Percentiles rank a stretch among this genome's conserved stretches.
Evolutionary conservation across 2,797 vertebrate species (phyloP).

Genomic region (Gallinago solitaria): DNA sequence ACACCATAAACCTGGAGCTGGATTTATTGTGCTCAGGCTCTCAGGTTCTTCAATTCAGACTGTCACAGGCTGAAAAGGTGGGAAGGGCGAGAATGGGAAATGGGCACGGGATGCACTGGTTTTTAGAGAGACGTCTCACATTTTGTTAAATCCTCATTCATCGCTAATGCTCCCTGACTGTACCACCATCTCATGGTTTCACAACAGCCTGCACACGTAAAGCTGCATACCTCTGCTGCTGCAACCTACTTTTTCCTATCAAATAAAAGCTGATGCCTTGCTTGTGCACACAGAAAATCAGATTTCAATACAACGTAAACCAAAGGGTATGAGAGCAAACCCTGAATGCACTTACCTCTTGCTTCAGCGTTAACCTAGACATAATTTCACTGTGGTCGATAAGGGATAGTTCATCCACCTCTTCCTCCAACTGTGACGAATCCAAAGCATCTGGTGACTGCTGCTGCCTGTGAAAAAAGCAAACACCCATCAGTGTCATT

Average conservation of each 20-base stretch:
- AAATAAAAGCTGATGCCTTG: not conserved
- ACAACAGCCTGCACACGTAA: not conserved
- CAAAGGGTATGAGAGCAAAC: not conserved
- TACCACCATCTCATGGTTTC: not conserved
- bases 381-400: constrained; percentile 96
- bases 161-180: not conserved
- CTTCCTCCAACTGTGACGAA: constrained; percentile 79
- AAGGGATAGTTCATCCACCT: constrained; percentile 93
- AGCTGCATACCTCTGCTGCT: not conserved
- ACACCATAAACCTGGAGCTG: not conserved
- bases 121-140: not conserved
- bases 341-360: constrained; percentile 82
- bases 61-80: not conserved
- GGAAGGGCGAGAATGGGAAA: not conserved
- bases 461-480: constrained; percentile 66
- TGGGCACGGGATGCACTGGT: not conserved
- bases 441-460: constrained; percentile 80
- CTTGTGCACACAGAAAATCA: not conserved
- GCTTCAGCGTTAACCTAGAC: constrained; percentile 92
- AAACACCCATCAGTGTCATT: not conserved
- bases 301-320: not conserved
- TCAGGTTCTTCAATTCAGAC: not conserved
- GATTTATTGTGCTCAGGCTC: not conserved
- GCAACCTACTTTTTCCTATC: not conserved
- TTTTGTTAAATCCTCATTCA: not conserved